Evolutionary conservation across 2,113 vertebrate species (phyloP), one percentile per base, ranked within the genome.

Genomic region (Anas platyrhynchos): DNA sequence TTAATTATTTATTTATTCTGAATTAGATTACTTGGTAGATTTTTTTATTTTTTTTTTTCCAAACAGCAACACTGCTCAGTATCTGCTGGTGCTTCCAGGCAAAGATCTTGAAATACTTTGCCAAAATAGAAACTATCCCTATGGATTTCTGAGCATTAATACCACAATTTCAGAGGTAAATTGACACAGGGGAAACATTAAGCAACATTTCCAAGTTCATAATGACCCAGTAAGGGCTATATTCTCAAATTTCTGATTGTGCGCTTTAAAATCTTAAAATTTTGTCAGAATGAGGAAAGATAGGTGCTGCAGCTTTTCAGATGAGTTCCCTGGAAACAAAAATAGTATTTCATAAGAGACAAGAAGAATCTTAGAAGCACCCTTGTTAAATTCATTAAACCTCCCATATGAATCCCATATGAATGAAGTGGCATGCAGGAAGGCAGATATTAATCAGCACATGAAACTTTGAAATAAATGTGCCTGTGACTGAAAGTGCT

Each of bases 311-410:
- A 69, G 50, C 74, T 90, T 72, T 46, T 29, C 25, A 84, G 56
- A 46, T 55, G 21, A 52, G 32, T 83, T 89, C 54, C 23, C 29
- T 82, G 26, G 77, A 91, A 93, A 72, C 0, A 6, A 91, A 90
- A 92, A 88, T 86, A 91, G 66, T 67, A 78, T 93, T 94, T 93
- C 79, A 63, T 90, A 74, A 86, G 56, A 83, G 61, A 83, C 32
- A 68, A 32, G 34, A 81, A 68, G 61, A 71, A 83, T 59, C 68
- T 68, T 56, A 90, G 86, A 94, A 86, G 46, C 50, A 74, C 55
- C 52, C 16, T 68, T 81, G 52, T 81, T 92, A 86, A 84, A 96
- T 94, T 78, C 88, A 84, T 92, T 41, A 92, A 88, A 80, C 59
- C 46, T 93, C 29, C 56, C 46, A 34, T 74, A 63, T 67, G 83